phyloP scores from a whole-genome alignment of 2,888 invertebrate genomes.

The Allophyes oxyacanthae region DNA sequence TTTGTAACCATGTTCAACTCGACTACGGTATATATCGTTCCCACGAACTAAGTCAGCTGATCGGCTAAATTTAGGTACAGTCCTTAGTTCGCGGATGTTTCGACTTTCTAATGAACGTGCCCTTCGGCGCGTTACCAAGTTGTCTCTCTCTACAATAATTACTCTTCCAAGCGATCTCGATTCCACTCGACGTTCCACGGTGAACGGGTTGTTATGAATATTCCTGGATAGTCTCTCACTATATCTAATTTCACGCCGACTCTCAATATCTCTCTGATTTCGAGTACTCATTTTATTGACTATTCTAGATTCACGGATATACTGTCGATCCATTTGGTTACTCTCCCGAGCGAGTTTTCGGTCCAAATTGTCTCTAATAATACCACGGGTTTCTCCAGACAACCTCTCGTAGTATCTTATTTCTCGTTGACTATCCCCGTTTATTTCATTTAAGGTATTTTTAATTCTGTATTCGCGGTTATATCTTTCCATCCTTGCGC shows the following conservation, averaged over 20 bases:
- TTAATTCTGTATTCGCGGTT: conserved; percentile 22
- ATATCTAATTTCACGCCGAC: conserved; percentile 11
- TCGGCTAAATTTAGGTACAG: conserved; percentile 14
- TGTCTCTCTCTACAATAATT: conserved; percentile 14
- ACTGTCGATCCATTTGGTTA: conserved; percentile 9
- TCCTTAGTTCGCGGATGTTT: conserved; percentile 27
- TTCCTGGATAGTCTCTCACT: conserved; percentile 27
- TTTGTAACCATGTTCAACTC: conserved; percentile 19
- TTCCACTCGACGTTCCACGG: conserved; percentile 16
- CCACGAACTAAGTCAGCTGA: conserved; percentile 21
- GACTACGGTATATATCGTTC: conserved; percentile 17
- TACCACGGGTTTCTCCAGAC: conserved; percentile 3
- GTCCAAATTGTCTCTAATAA: conserved; percentile 5
- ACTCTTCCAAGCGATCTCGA: conserved; percentile 24
- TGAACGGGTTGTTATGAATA: conserved; percentile 11
- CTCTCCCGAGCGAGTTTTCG: conserved; percentile 6
- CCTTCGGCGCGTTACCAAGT: conserved; percentile 20
- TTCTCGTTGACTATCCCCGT: not conserved
- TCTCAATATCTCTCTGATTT: conserved; percentile 19
- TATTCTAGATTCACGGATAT: conserved; percentile 9
- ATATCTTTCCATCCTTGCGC: conserved; percentile 7
- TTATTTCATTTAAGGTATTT: not conserved
- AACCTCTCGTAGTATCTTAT: conserved; percentile 7
- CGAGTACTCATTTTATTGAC: not conserved
- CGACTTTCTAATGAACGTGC: conserved; percentile 18